A percentile compares a stretch with the other conserved stretches of the same genome.
These are phyloP conservation scores for Aptenodytes forsteri DNA, from an alignment of 2,113 vertebrate genomes.

Conservation along the genomic window DNA sequence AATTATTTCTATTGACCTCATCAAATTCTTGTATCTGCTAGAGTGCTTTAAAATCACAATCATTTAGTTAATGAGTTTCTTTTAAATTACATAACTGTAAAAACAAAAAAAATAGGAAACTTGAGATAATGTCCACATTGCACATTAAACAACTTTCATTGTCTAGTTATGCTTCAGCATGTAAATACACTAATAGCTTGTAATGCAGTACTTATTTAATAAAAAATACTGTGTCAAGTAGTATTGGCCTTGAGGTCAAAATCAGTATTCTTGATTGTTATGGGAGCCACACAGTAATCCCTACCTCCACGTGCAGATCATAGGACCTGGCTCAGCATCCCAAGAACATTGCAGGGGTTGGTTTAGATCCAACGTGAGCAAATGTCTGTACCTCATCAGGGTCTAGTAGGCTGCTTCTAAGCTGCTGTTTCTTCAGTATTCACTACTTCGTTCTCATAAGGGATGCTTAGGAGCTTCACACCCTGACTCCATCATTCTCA, in stretches of 20 bases:
- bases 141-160: neutral
- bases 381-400: neutral
- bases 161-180: neutral
- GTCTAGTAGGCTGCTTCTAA: neutral
- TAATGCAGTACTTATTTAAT: neutral
- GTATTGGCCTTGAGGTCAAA: neutral
- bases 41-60: neutral
- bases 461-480: neutral
- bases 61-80: neutral
- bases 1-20: neutral
- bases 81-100: neutral
- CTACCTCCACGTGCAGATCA: rapidly evolving
- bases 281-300: neutral
- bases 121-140: neutral
- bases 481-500: neutral
- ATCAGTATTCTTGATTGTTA: neutral
- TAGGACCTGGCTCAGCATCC: neutral
- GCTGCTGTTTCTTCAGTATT: neutral
- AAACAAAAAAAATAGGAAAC: neutral
- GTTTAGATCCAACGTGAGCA: neutral
- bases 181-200: neutral
- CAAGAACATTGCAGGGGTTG: neutral
- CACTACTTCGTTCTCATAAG: neutral
- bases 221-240: neutral
- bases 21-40: neutral